Conservation (phyloP, 2,113 vertebrate genomes). For the Gulo gulo region DNA sequence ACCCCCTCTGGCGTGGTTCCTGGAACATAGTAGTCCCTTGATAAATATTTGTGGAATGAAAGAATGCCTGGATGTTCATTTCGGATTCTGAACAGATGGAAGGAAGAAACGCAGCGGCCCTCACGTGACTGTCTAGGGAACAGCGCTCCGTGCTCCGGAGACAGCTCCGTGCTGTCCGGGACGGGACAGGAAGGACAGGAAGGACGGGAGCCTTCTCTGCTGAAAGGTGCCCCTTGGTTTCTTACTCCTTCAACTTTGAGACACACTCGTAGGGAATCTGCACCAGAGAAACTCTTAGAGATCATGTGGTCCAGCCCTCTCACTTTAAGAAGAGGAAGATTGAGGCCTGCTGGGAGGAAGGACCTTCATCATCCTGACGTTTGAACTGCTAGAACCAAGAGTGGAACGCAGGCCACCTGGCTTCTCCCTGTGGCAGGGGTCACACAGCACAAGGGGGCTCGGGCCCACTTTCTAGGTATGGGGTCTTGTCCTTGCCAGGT, state of each 20-base stretch:
- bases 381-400: not conserved
- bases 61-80: conserved; percentile 48
- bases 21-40: conserved; percentile 55
- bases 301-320: not conserved
- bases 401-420: not conserved
- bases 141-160: not conserved
- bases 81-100: conserved; percentile 40
- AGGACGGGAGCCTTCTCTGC: not conserved
- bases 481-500: not conserved
- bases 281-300: not conserved
- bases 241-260: not conserved
- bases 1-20: not conserved
- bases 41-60: conserved; percentile 71
- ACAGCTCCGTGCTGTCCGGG: no score
- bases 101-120: not conserved
- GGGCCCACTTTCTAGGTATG: not conserved
- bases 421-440: not conserved
- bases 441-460: not conserved
- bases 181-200: no score
- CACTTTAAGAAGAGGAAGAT: not conserved
- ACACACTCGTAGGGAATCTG: not conserved
- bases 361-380: not conserved
- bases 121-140: not conserved
- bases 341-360: not conserved
- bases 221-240: not conserved